These are phyloP conservation scores for Vollenhovia emeryi DNA, from an alignment of 1,140 invertebrate species.

Conservation along the genomic window DNA sequence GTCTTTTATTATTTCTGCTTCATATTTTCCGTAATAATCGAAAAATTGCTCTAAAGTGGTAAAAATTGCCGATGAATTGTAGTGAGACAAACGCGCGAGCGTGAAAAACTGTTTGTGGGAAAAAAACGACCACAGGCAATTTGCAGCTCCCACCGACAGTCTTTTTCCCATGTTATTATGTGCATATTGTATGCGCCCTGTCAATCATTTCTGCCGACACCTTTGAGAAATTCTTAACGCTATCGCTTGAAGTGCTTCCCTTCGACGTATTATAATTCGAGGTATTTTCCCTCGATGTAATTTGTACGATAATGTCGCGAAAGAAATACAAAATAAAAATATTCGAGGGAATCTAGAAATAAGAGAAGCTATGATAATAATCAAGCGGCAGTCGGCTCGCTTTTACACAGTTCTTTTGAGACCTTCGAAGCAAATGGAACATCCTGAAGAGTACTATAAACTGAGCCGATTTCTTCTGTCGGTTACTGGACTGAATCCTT, in stretches of 20 bases:
- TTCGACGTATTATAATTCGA: no score
- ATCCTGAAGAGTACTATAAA: constrained; percentile 9
- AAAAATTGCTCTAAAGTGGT: no score
- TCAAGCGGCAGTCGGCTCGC: background rate
- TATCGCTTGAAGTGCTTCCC: no score
- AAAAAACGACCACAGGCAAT: no score
- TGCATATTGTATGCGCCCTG: background rate
- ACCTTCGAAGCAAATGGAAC: constrained; percentile 20
- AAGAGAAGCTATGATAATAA: background rate
- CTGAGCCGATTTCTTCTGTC: background rate
- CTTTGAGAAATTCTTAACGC: background rate
- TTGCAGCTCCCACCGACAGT: no score
- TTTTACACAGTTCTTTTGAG: background rate
- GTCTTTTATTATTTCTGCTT: no score
- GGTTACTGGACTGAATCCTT: background rate
- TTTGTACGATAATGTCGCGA: background rate
- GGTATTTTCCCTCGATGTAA: background rate
- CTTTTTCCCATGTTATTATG: constrained; percentile 1
- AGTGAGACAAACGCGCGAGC: no score
- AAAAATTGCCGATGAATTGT: no score
- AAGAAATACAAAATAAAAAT: background rate
- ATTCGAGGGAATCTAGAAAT: background rate
- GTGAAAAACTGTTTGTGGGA: background rate
- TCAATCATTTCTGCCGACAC: background rate
- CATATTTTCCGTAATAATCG: no score